These are phyloP conservation scores for Eupithecia vulgata DNA, from an alignment of 2,888 invertebrate species.

Conservation along the genomic window DNA sequence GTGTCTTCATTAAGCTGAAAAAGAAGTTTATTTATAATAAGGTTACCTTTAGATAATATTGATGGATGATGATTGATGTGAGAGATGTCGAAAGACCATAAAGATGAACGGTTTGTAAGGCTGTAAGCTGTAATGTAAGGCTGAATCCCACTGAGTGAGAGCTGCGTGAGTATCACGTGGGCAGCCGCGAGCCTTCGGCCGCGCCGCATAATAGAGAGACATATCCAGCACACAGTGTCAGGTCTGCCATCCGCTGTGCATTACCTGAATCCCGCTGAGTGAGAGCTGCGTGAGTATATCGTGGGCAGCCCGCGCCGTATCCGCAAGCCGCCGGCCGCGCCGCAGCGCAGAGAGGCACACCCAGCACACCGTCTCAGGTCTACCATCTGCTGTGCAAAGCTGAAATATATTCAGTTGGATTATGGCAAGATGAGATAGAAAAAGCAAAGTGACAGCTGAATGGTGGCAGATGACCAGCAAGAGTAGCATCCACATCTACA, in stretches of 20 bases:
- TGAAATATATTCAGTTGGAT: neutral
- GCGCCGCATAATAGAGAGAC: too few relatives aligned
- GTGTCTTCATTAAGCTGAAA: conserved; percentile 4
- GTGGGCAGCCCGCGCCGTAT: neutral
- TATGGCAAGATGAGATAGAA: neutral
- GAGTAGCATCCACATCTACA: neutral
- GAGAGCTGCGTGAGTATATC: neutral
- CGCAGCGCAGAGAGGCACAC: neutral
- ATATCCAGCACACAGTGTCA: neutral
- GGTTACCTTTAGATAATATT: too few relatives aligned
- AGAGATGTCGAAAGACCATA: too few relatives aligned
- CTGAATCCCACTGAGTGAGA: too few relatives aligned
- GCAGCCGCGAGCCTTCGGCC: too few relatives aligned
- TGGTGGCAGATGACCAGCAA: neutral
- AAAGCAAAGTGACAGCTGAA: neutral
- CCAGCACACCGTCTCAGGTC: neutral
- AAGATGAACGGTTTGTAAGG: too few relatives aligned
- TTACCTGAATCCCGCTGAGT: neutral
- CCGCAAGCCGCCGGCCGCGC: neutral
- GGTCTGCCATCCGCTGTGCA: neutral
- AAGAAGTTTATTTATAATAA: neutral
- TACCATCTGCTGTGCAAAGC: neutral
- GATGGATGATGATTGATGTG: too few relatives aligned
- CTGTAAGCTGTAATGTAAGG: too few relatives aligned
- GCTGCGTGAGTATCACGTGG: too few relatives aligned